Conservation (phyloP, 37 sponge, comb jelly and placozoan genomes). For the Ephydatia muelleri region DNA sequence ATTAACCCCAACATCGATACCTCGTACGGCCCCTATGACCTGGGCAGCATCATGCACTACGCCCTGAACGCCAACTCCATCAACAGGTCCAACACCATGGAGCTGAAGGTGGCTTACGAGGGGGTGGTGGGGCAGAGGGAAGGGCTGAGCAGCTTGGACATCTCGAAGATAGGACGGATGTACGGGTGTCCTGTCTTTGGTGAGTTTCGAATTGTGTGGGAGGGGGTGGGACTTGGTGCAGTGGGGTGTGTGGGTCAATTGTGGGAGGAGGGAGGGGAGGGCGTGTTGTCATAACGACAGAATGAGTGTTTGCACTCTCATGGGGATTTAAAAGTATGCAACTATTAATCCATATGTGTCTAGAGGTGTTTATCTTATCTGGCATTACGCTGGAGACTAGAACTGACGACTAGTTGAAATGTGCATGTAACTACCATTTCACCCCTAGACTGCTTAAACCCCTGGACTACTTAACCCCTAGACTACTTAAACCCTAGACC, state of each 20-base stretch:
- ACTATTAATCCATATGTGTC: too few species aligned
- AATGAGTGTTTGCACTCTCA: neutral
- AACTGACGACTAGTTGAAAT: too few species aligned
- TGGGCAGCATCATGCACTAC: constrained; percentile 60
- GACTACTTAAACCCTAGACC: too few species aligned
- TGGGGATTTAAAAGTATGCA: too few species aligned
- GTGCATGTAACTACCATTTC: too few species aligned
- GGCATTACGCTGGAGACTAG: too few species aligned
- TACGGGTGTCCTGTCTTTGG: constrained; percentile 19
- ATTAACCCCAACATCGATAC: constrained; percentile 8
- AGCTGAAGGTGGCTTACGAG: neutral
- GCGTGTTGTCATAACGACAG: neutral
- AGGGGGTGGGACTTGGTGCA: too few species aligned
- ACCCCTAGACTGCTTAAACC: too few species aligned
- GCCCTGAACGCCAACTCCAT: constrained; percentile 14
- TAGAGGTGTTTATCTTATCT: too few species aligned
- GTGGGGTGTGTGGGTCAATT: too few species aligned
- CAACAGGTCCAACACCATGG: constrained; percentile 29
- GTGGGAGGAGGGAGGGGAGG: constrained; percentile 12
- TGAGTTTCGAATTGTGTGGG: constrained; percentile 3
- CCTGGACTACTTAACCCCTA: too few species aligned
- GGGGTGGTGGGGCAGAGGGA: constrained; percentile 46
- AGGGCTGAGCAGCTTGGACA: constrained; percentile 24
- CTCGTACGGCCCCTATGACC: constrained; percentile 21
- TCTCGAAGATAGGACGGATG: constrained; percentile 6